Conservation (phyloP, 2,113 vertebrate species). For the Phoxinus phoxinus region DNA sequence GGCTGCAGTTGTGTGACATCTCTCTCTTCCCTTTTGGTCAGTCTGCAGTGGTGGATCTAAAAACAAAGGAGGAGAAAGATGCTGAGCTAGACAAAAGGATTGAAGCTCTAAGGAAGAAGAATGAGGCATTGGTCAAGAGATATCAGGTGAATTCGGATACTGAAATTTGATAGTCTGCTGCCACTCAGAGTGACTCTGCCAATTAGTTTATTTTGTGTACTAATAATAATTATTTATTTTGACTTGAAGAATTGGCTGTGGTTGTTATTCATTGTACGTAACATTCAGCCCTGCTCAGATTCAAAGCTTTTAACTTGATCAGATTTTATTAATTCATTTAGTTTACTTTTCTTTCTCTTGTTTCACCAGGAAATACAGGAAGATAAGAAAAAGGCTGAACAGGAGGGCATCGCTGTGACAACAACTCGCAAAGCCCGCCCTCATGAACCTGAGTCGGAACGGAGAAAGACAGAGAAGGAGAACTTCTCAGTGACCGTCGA, state of each 20-base stretch:
- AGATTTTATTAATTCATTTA: background rate
- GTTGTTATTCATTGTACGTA: background rate
- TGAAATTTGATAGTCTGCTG: background rate
- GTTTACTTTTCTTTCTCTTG: background rate
- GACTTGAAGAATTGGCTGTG: background rate
- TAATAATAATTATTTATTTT: background rate
- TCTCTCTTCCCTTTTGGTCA: constrained; percentile 41
- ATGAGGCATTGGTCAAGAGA: constrained; percentile 86
- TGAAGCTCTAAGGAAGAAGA: constrained; percentile 90
- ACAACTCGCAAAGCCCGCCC: constrained; percentile 76
- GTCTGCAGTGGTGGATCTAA: constrained; percentile 82
- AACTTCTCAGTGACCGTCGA: constrained; percentile 77
- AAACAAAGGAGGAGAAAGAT: constrained; percentile 91
- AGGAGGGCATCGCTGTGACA: constrained; percentile 87
- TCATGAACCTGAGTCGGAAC: constrained; percentile 68
- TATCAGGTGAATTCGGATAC: constrained; percentile 80
- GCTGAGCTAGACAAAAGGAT: constrained; percentile 88
- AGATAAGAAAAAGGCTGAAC: constrained; percentile 88
- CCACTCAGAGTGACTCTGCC: background rate
- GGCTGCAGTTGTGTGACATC: background rate
- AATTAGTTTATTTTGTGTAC: background rate
- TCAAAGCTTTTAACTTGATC: background rate
- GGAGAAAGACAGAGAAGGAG: constrained; percentile 78
- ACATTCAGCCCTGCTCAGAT: background rate
- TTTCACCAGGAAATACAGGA: constrained; percentile 88